Percentiles rank a stretch among this genome's conserved stretches.
Evolutionary conservation across 1,140 invertebrate genomes (phyloP).

Genomic region (Brachystomella parvula): DNA sequence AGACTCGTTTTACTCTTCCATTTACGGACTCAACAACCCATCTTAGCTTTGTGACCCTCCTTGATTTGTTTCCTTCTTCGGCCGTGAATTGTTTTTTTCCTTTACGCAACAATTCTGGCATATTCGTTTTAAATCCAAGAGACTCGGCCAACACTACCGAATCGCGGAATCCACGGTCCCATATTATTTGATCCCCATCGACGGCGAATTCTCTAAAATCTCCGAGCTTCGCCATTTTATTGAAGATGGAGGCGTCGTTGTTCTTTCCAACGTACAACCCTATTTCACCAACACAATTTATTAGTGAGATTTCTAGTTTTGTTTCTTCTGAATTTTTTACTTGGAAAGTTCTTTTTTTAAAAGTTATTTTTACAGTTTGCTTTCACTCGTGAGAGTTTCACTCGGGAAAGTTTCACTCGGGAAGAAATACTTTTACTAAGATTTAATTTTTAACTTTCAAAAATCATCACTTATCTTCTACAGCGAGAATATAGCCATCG

Average conservation of each 20-base stretch:
- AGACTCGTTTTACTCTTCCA: slow-evolving; percentile 27
- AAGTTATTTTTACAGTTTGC: too few relatives aligned
- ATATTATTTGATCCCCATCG: slow-evolving; percentile 7
- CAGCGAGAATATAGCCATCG: slow-evolving; percentile 21
- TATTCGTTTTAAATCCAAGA: slow-evolving; percentile 14
- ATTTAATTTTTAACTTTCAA: too few relatives aligned
- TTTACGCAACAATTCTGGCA: slow-evolving; percentile 40
- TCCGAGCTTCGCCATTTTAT: background rate
- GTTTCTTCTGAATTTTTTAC: too few relatives aligned
- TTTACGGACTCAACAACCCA: slow-evolving; percentile 43
- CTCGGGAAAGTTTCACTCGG: background rate
- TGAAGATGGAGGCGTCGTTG: slow-evolving; percentile 22
- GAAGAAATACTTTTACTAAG: too few relatives aligned
- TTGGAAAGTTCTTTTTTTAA: too few relatives aligned
- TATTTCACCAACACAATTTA: background rate
- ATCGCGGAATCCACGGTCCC: slow-evolving; percentile 20
- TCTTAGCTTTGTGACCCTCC: slow-evolving; percentile 41
- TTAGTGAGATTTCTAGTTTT: too few relatives aligned
- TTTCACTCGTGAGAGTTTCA: background rate
- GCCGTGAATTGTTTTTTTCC: slow-evolving; percentile 37
- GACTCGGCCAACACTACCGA: background rate
- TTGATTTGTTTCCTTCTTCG: slow-evolving; percentile 41
- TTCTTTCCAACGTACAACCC: background rate
- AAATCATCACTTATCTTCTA: slow-evolving; percentile 9
- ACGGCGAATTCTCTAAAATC: slow-evolving; percentile 7